Percentiles rank a stretch among this genome's conserved stretches.
phyloP scores from a whole-genome alignment of 2,113 vertebrate genomes.

The Alces alces region DNA sequence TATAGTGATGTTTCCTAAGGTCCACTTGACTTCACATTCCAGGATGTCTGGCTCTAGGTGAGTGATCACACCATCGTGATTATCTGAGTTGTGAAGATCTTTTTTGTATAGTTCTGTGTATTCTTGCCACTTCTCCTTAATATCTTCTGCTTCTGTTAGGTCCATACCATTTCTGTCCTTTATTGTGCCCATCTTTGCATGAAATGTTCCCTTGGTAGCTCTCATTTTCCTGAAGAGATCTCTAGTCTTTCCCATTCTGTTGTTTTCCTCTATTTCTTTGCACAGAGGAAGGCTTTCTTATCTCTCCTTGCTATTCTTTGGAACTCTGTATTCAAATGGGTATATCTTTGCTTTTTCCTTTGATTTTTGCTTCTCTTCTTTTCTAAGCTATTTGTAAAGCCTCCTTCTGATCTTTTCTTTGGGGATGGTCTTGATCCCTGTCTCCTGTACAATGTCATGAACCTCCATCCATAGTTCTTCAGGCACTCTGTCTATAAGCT shows the following conservation, averaged over 20 bases:
- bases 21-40: neutral
- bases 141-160: neutral
- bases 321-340: neutral
- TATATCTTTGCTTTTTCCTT: neutral
- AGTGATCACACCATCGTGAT: neutral
- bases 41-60: neutral
- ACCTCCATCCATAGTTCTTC: neutral
- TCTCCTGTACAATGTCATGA: neutral
- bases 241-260: neutral
- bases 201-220: neutral
- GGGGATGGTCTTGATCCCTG: neutral
- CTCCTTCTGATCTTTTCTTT: neutral
- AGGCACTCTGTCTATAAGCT: neutral
- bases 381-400: neutral
- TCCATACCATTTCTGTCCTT: neutral
- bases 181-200: neutral
- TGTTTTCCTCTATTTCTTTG: neutral
- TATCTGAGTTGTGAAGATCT: neutral
- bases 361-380: neutral
- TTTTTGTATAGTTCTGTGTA: neutral
- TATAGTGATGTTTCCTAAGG: neutral
- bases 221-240: neutral
- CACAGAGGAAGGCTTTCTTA: neutral
- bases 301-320: neutral
- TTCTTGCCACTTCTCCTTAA: neutral